Percentiles rank a stretch among this genome's conserved stretches.
phyloP scores from a whole-genome alignment of 2,888 invertebrate species.

The Mesorhabditis spiculigera region DNA sequence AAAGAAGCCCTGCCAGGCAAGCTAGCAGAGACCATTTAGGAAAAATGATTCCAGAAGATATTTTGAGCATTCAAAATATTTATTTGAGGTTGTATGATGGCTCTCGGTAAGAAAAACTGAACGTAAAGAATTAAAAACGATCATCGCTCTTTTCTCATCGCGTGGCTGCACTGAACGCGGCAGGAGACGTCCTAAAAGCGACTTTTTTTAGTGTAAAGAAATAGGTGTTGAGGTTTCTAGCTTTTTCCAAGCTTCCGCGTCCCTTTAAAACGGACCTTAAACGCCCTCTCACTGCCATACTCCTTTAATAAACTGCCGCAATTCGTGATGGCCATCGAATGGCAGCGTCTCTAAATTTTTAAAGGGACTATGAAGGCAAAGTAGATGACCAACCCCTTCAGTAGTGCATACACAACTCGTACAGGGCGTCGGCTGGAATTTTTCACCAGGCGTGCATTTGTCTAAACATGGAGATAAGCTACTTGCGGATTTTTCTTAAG shows the following conservation, averaged over 20 bases:
- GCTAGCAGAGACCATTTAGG: too few relatives aligned
- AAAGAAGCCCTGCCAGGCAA: too few relatives aligned
- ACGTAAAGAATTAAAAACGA: too few relatives aligned
- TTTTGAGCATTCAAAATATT: too few relatives aligned
- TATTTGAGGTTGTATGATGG: too few relatives aligned
- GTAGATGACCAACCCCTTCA: neutral
- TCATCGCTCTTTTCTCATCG: too few relatives aligned
- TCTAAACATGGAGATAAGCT: neutral
- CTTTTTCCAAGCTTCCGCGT: neutral
- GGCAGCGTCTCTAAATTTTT: neutral
- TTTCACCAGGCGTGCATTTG: neutral
- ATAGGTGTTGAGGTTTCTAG: neutral
- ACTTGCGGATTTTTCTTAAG: neutral
- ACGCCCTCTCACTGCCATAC: neutral
- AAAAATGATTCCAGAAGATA: too few relatives aligned
- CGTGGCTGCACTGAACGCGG: constrained; percentile 1
- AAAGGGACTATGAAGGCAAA: neutral
- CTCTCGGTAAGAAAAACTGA: too few relatives aligned
- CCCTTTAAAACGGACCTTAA: neutral
- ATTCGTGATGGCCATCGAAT: neutral
- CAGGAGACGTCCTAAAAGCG: constrained; percentile 1
- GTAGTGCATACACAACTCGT: neutral
- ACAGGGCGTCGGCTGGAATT: constrained; percentile 2
- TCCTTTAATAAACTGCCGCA: neutral
- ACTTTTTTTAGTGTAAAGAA: neutral